Evolutionary conservation across 2,797 vertebrate species (phyloP), one percentile per base, ranked within the genome.

Genomic region (Smutsia gigantea): DNA sequence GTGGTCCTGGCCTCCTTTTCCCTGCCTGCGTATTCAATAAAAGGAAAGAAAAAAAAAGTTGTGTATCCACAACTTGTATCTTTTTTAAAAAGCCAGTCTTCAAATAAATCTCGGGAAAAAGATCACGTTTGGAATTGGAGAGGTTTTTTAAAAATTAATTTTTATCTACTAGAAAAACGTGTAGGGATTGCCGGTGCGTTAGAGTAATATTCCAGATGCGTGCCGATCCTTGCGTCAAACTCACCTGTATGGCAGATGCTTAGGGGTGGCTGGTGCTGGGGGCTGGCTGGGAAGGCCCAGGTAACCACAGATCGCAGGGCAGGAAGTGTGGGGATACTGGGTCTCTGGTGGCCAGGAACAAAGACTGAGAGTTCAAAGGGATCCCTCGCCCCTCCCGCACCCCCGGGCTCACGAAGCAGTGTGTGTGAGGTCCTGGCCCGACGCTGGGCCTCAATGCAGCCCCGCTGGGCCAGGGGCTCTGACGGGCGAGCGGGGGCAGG

Each of bases 331-430:
- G 1, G 0, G 18, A 39, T 0, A 77, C 88, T 3, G 55, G 55
- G 57, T 71, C 98, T 77, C 86, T 98, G 92, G 98, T 98, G 34
- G 92, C 4, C 90, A 81, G 15, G 98, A 98, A 87, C 98, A 98
- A 96, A 98, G 98, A 23, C 87, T 18, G 86, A 29, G 98, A 97
- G 92, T 98, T 98, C 8, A 91, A 97, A 92, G 98, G 98, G 57
- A 97, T 90, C 1, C 72, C 87, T 29, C 96, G 97, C 2, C 90
- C 97, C 78, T 21, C 49, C 85, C 34, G 46, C 34, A 55, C 27
- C 81, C 86, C 64, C 23, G 57, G 2, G 57, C 2, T 19, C 78
- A 1, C 53, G 0, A 34, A 11, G 51, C 46, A 46, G 87, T 17
- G 97, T 84, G 96, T 95, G 97, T 89, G 97, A 96, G 96, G 95